Evolutionary conservation across 2,113 vertebrate genomes (phyloP), one percentile per base, ranked within the genome.

Genomic region (Ibidorhyncha struthersii): DNA sequence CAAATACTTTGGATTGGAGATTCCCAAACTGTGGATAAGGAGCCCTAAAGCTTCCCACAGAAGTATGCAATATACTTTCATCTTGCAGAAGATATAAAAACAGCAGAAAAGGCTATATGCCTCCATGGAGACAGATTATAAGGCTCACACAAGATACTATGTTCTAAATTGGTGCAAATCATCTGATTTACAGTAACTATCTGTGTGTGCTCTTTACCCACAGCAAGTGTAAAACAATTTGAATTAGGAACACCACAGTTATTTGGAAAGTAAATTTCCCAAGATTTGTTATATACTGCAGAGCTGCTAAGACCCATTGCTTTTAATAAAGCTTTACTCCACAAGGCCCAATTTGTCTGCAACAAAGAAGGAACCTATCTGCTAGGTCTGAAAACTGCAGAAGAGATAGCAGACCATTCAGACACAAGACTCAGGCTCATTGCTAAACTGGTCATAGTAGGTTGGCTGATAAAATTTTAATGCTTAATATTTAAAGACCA

Each of bases 101-200:
- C 30, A 85, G 40, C 70, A 92, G 23, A 86, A 90, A 88, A 90
- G 58, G 30, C 92, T 82, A 17, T 89, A 85, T 90, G 58, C 74
- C 78, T 97, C 95, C 87, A 77, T 11, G 18, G 92, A 96, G 95
- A 90, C 63, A 95, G 66, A 93, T 95, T 91, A 94, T 77, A 92
- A 95, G 76, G 67, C 59, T 92, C 78, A 95, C 84, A 89, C 34
- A 87, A 92, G 90, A 94, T 62, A 70, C 74, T 90, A 8, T 29
- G 41, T 70, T 94, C 71, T 82, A 92, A 96, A 93, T 56, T 90
- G 58, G 58, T 88, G 74, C 85, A 96, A 96, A 96, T 96, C 93
- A 96, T 95, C 82, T 93, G 96, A 96, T 97, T 94, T 96, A 96
- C 78, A 88, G 55, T 85, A 96, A 87, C 93, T 95, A 93, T 92